Conservation (phyloP, 1,140 invertebrate genomes). For the Streblospio benedicti region DNA sequence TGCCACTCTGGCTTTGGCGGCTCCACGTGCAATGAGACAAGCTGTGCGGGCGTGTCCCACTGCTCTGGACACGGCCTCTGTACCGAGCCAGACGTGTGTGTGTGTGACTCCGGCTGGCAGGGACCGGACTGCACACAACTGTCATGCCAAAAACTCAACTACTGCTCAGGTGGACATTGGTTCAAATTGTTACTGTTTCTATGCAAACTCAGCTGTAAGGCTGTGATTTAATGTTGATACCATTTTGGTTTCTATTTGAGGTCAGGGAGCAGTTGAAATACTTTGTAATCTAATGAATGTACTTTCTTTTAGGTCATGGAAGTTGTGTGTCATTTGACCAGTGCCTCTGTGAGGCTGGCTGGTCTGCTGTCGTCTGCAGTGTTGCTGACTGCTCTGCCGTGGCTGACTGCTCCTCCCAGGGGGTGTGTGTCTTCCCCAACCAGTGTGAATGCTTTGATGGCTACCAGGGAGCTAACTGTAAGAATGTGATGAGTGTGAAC, state of each 20-base stretch:
- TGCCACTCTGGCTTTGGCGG: background rate
- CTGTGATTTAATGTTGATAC: no score
- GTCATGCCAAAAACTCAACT: background rate
- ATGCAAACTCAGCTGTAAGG: no score
- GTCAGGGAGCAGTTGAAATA: no score
- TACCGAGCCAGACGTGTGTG: background rate
- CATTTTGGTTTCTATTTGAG: no score
- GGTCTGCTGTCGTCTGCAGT: no score
- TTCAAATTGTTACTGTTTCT: no score
- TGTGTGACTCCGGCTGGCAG: background rate
- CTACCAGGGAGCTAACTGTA: background rate
- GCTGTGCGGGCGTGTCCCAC: background rate
- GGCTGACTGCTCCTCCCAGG: background rate
- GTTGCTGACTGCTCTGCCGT: background rate
- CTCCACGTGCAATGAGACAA: background rate
- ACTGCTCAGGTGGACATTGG: background rate
- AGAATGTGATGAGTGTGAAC: background rate
- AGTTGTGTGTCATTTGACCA: background rate
- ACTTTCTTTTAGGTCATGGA: background rate
- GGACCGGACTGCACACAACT: no score
- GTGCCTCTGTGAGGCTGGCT: background rate
- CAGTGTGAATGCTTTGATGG: background rate
- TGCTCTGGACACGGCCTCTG: background rate
- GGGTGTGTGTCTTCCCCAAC: background rate
- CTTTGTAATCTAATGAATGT: background rate